Conservation (phyloP, 2,888 invertebrate genomes). For the Drosophila gaucha region DNA sequence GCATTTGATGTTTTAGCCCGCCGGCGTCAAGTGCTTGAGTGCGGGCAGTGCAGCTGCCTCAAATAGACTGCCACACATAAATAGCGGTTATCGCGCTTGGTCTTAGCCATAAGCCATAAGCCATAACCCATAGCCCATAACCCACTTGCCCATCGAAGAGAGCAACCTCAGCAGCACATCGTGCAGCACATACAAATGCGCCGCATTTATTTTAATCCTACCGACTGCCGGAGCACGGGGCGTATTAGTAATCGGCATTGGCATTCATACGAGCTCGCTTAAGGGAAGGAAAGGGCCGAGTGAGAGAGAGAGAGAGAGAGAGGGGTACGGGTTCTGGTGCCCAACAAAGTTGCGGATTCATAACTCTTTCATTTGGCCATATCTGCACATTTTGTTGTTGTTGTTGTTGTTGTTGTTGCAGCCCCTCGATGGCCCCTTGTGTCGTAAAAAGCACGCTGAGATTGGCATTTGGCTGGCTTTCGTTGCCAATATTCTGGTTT, state of each 20-base stretch:
- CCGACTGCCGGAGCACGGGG: conserved; percentile 34
- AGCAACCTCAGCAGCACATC: conserved; percentile 20
- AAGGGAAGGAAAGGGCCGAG: neutral
- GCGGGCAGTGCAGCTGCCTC: conserved; percentile 36
- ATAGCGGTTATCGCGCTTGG: conserved; percentile 67
- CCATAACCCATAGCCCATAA: conserved; percentile 41
- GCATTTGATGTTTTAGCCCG: conserved; percentile 52
- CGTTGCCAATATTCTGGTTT: conserved; percentile 72
- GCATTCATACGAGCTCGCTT: conserved; percentile 54
- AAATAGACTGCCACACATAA: conserved; percentile 60
- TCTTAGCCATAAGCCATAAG: conserved; percentile 41
- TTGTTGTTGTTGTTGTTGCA: conserved; percentile 1
- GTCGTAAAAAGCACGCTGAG: conserved; percentile 72
- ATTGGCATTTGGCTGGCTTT: conserved; percentile 76
- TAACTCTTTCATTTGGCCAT: conserved; percentile 79
- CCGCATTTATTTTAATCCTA: conserved; percentile 76
- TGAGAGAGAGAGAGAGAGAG: too few species aligned
- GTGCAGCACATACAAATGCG: conserved; percentile 75
- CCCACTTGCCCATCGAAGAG: conserved; percentile 37
- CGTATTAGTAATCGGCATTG: conserved; percentile 78
- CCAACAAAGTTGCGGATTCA: conserved; percentile 79
- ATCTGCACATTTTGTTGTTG: conserved; percentile 67
- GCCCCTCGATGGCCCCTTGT: conserved; percentile 13
- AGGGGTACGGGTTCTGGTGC: conserved; percentile 12
- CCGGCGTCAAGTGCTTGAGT: conserved; percentile 32